phyloP scores from a whole-genome alignment of 2,113 vertebrate species.

The Kryptolebias marmoratus region DNA sequence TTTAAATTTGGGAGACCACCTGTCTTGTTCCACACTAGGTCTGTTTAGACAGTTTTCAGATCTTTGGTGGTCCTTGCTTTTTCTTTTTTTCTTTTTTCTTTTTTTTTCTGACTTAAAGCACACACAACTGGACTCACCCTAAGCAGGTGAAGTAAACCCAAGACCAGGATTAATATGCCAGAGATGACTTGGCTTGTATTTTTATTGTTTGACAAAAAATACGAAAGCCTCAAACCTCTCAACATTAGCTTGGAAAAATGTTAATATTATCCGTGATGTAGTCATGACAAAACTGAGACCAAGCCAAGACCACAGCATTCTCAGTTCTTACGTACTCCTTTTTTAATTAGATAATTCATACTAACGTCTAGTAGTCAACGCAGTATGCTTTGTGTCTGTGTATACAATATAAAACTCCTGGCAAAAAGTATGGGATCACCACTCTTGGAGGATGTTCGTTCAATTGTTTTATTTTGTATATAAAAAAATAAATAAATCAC shows the following conservation, averaged over 20 bases:
- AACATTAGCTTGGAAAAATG: not conserved
- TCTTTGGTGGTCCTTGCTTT: constrained; percentile 68
- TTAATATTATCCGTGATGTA: not conserved
- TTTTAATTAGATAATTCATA: no score
- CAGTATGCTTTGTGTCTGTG: no score
- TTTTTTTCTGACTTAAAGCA: constrained; percentile 22
- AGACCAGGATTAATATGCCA: not conserved
- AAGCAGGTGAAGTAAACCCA: not conserved
- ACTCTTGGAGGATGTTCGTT: no score
- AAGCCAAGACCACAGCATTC: no score
- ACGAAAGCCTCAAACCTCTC: not conserved
- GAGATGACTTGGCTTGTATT: not conserved
- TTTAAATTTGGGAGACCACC: constrained; percentile 67
- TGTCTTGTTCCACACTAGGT: constrained; percentile 55
- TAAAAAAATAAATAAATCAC: no score
- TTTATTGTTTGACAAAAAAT: not conserved
- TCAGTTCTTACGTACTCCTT: no score
- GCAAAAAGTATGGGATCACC: no score
- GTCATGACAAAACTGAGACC: no score
- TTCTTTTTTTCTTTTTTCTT: constrained; percentile 41
- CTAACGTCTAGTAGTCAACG: no score
- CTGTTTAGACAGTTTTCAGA: constrained; percentile 48
- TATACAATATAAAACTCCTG: no score
- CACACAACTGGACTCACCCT: not conserved
- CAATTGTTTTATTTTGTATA: no score